Evolutionary conservation across 2,797 vertebrate genomes (phyloP).

Genomic region (Corythornis leucogaster): DNA sequence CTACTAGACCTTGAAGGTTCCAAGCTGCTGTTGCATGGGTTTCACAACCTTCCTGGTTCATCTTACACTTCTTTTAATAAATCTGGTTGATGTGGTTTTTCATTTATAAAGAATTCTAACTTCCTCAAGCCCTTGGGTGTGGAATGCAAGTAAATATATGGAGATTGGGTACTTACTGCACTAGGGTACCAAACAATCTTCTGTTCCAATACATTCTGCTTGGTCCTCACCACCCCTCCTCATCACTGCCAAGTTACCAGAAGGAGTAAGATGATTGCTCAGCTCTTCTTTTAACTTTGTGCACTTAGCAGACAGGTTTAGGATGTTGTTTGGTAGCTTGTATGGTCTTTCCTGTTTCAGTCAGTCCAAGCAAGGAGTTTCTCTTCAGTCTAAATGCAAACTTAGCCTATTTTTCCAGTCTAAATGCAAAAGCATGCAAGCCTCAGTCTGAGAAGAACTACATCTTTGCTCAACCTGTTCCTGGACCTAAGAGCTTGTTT

Average conservation of each 20-base stretch:
- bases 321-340: neutral
- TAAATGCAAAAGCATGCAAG: neutral
- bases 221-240: neutral
- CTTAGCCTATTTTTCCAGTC: neutral
- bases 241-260: neutral
- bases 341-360: neutral
- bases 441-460: neutral
- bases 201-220: neutral
- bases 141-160: neutral
- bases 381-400: neutral
- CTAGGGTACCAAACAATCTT: neutral
- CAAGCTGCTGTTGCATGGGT: neutral
- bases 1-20: neutral
- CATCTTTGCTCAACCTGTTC: neutral
- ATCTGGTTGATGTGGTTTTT: neutral
- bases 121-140: neutral
- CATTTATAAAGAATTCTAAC: neutral
- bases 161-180: neutral
- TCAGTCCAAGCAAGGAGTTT: neutral
- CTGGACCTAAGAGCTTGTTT: neutral
- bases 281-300: neutral
- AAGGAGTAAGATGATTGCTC: neutral
- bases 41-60: neutral
- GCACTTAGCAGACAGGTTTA: neutral
- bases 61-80: neutral